Base-by-base conservation (phyloP, 1,140 invertebrate genomes). In the Druon quercuslanigerum region DNA sequence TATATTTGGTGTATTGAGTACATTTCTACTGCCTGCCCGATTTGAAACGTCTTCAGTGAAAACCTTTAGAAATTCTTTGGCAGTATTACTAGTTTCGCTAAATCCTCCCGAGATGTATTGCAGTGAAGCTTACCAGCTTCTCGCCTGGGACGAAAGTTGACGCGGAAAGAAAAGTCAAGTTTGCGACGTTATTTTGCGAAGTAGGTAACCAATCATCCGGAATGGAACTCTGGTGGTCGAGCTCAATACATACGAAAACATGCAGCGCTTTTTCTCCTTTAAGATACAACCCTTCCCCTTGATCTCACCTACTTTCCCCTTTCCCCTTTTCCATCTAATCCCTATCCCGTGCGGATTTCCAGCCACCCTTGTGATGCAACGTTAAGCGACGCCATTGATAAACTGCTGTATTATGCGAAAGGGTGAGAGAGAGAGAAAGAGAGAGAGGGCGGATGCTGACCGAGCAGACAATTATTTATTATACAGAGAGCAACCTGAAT, bases 381-480 rank as follows among this genome's bases (percentile, higher is more conserved):
- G 60, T 46, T 46, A 66, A 66, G 60, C 60, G 60, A 66, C 33
- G 60, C 60, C 16, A 40, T 66, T 46, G 60, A 66, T 46, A 66
- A 66, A 66, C 60, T 66, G 25, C 60, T 16, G 14, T 66, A 66
- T 66, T 66, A 66, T 66, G 60, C 60, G 60, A 66, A 25, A 25
- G 60, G 14, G 40, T 0, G 60, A 66, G 33, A 66, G 25, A 33
- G 25, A 33, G 25, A 33, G 25, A 33, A 4, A 56, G n/a, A 56
- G 25, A 17, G 52, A 19, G 52, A 19, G 52, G 3, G 9, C 17
- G 60, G 60, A 40, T 16, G 60, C 40, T 66, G 60, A 46, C 33
- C 60, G n/a, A 33, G 60, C 60, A 66, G 60, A 5, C 33, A 33
- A 66, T 66, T 66, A 66, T 66, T 66, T 66, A 66, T 66, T 66